phyloP scores from a whole-genome alignment of 2,888 invertebrate genomes.

The Polietes domitor region DNA sequence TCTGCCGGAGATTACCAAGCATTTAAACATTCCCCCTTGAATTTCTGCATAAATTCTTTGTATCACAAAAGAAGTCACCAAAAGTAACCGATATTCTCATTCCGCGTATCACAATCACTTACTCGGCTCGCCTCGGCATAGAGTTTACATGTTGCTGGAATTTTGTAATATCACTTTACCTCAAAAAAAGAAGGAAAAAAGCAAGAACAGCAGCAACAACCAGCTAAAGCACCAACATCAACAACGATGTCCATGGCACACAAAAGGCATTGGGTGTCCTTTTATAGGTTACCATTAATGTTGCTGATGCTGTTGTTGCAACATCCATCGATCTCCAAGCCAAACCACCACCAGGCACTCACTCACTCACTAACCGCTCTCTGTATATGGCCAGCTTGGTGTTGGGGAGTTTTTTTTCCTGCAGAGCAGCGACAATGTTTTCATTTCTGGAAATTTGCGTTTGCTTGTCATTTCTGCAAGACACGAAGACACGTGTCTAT shows the following conservation, averaged over 20 bases:
- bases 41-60: constrained; percentile 35
- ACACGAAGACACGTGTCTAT: constrained; percentile 67
- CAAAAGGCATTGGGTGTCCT: constrained; percentile 58
- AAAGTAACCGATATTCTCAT: constrained; percentile 55
- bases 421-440: constrained; percentile 36
- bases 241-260: neutral
- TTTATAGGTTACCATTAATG: constrained; percentile 64
- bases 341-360: neutral
- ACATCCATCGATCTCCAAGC: constrained; percentile 14
- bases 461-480: constrained; percentile 46
- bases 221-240: neutral
- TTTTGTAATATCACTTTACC: constrained; percentile 67
- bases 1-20: constrained; percentile 43
- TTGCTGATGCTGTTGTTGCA: constrained; percentile 37
- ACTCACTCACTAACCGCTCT: constrained; percentile 28
- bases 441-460: constrained; percentile 66
- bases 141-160: constrained; percentile 59
- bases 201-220: neutral
- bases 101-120: constrained; percentile 10
- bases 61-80: constrained; percentile 27
- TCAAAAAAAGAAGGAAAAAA: constrained; percentile 29
- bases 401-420: constrained; percentile 35
- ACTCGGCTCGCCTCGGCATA: neutral
- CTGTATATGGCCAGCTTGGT: constrained; percentile 54
- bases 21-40: constrained; percentile 21